phyloP scores from a whole-genome alignment of 2,888 invertebrate species.

The Augochlorella aurata region DNA sequence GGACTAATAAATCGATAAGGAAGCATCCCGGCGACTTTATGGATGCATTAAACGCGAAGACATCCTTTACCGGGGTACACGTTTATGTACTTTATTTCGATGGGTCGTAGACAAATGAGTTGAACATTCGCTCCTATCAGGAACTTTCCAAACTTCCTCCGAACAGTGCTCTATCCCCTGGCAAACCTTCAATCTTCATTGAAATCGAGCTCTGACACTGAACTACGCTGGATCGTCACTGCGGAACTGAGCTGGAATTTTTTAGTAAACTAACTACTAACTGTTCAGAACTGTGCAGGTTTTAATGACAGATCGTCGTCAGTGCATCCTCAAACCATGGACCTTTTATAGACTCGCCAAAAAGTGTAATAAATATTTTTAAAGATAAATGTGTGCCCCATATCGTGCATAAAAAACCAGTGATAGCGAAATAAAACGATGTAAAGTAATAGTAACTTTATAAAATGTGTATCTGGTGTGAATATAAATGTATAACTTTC shows the following conservation, averaged over 20 bases:
- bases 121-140: slow-evolving; percentile 13
- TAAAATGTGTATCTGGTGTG: no score
- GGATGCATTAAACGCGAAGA: slow-evolving; percentile 39
- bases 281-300: no score
- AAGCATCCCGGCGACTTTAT: slow-evolving; percentile 27
- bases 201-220: background rate
- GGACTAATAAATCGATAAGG: slow-evolving; percentile 34
- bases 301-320: no score
- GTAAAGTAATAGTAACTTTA: no score
- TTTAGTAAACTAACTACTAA: background rate
- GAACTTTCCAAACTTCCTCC: background rate
- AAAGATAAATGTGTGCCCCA: no score
- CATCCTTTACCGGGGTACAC: slow-evolving; percentile 25
- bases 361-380: no score
- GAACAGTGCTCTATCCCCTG: background rate
- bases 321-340: no score
- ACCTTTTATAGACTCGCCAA: no score
- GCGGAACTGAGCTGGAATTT: background rate
- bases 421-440: no score
- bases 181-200: background rate
- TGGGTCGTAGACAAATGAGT: slow-evolving; percentile 27
- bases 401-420: no score
- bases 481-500: no score
- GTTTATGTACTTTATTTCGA: slow-evolving; percentile 40
- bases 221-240: background rate